Evolutionary conservation across 2,888 invertebrate genomes (phyloP).

Genomic region (Eristalis arbustorum): DNA sequence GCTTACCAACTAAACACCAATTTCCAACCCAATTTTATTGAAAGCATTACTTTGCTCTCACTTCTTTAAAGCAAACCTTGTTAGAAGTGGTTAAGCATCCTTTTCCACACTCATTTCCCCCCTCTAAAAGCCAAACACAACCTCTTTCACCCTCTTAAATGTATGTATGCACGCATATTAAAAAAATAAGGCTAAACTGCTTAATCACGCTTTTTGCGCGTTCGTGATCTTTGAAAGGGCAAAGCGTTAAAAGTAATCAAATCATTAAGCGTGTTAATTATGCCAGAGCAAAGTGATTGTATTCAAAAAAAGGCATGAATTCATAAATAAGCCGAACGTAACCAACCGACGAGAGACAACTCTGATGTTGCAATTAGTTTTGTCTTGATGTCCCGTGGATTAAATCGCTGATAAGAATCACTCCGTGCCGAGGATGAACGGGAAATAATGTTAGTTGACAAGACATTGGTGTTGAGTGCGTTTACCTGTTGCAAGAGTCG

Average conservation of each 20-base stretch:
- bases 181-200: background rate
- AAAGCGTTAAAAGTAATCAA: constrained; percentile 8
- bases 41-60: too few species aligned
- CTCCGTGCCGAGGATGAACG: background rate
- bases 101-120: too few species aligned
- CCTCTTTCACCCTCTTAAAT: background rate
- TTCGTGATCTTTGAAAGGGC: constrained; percentile 1
- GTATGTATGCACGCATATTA: background rate
- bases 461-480: background rate
- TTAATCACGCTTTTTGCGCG: background rate
- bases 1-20: too few species aligned
- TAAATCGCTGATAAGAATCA: background rate
- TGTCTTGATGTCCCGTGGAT: background rate
- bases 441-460: background rate
- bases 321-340: background rate
- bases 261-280: constrained; percentile 10
- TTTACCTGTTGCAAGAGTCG: background rate
- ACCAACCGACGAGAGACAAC: background rate
- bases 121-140: background rate
- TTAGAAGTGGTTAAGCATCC: too few species aligned
- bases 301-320: background rate
- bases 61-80: too few species aligned
- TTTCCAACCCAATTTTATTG: too few species aligned
- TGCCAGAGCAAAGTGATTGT: constrained; percentile 12
- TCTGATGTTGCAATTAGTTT: background rate